Percentiles rank a stretch among this genome's conserved stretches.
Evolutionary conservation across 2,888 invertebrate genomes (phyloP).

Genomic region (Drosophila conformis): DNA sequence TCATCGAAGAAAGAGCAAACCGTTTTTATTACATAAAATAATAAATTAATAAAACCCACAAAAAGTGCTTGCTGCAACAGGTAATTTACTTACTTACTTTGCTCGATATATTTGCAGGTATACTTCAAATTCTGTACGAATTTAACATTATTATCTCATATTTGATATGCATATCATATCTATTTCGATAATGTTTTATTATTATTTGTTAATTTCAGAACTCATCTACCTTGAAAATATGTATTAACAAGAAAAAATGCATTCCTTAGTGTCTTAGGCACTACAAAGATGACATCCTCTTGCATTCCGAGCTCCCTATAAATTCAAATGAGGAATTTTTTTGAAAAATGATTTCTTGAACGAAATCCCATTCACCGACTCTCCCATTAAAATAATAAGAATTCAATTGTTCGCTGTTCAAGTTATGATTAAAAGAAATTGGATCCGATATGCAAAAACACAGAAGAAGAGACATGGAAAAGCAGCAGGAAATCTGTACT

Average conservation of each 20-base stretch:
- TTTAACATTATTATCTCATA: background rate
- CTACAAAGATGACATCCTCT: background rate
- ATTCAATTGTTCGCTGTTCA: background rate
- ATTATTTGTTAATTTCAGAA: background rate
- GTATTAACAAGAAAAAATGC: too few species aligned
- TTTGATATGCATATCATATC: background rate
- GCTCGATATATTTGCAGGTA: background rate
- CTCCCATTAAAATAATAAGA: background rate
- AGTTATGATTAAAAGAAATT: background rate
- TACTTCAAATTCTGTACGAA: too few species aligned
- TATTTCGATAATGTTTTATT: background rate
- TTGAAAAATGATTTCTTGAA: background rate
- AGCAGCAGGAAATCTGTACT: conserved; percentile 31
- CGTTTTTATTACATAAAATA: background rate
- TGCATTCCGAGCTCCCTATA: background rate
- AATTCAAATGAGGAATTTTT: background rate
- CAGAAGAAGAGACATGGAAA: background rate
- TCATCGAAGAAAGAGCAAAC: conserved; percentile 9
- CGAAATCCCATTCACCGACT: background rate
- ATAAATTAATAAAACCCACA: background rate
- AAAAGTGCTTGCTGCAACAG: background rate
- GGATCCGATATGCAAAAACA: background rate
- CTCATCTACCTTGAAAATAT: too few species aligned
- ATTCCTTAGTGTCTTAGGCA: background rate
- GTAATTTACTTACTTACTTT: background rate